A percentile compares a stretch with the other conserved stretches of the same genome.
Conservation (phyloP, 2,797 vertebrate genomes). For the Periophthalmus magnuspinnatus region DNA sequence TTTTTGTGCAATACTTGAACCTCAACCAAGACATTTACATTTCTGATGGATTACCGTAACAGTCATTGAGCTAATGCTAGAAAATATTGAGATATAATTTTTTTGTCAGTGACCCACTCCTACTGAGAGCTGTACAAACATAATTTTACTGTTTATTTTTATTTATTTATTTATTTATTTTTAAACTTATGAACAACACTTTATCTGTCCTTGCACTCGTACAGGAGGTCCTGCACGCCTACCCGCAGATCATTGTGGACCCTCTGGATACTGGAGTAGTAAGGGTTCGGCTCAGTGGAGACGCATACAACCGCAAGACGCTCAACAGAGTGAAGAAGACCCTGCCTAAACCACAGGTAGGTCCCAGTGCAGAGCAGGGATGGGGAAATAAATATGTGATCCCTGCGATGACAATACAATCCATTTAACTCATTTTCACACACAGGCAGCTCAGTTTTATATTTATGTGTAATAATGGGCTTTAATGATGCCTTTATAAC, state of each 20-base stretch:
- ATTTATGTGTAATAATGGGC: not conserved
- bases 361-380: not conserved
- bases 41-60: too few species aligned
- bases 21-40: too few species aligned
- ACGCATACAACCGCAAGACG: slow-evolving; percentile 92
- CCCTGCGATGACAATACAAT: slow-evolving; percentile 1
- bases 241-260: slow-evolving; percentile 88
- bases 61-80: too few species aligned
- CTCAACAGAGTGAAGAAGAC: slow-evolving; percentile 91
- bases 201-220: not conserved
- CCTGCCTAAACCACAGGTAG: slow-evolving; percentile 88
- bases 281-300: slow-evolving; percentile 84
- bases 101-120: too few species aligned
- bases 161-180: too few species aligned
- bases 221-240: slow-evolving; percentile 88
- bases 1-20: too few species aligned
- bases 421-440: not conserved
- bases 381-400: too few species aligned
- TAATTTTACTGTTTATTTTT: not conserved
- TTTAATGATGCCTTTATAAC: not conserved
- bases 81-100: too few species aligned
- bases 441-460: not conserved
- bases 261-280: slow-evolving; percentile 79
- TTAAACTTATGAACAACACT: too few species aligned
- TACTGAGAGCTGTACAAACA: too few species aligned